phyloP scores from a whole-genome alignment of 2,888 invertebrate genomes.

The Arrhopalites spinosus region DNA sequence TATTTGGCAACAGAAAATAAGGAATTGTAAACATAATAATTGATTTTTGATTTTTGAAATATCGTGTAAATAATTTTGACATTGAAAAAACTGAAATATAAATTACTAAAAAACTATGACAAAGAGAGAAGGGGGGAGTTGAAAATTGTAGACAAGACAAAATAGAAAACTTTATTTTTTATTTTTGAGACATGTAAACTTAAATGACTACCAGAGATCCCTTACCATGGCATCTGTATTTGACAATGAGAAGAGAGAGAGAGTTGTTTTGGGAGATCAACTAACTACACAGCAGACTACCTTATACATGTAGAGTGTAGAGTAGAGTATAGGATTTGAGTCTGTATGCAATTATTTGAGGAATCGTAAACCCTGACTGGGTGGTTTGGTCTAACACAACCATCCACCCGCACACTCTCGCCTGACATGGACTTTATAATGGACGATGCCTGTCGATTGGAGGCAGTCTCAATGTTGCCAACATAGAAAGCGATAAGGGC shows the following conservation, averaged over 20 bases:
- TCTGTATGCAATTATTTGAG: conserved; percentile 7
- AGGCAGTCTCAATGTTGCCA: conserved; percentile 16
- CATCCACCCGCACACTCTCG: no score
- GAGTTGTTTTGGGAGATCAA: background rate
- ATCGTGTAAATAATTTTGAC: no score
- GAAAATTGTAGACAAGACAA: background rate
- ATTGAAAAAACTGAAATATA: no score
- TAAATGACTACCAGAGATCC: background rate
- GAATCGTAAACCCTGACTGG: conserved; percentile 4
- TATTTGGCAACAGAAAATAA: no score
- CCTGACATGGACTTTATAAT: no score
- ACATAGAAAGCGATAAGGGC: conserved; percentile 25
- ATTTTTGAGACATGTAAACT: background rate
- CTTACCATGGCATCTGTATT: conserved; percentile 18
- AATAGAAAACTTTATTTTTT: no score
- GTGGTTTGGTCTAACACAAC: background rate
- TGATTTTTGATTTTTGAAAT: no score
- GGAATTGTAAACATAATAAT: no score
- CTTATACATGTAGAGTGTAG: background rate
- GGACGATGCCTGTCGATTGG: background rate
- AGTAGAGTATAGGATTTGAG: no score
- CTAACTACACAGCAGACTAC: background rate
- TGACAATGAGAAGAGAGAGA: conserved; percentile 19
- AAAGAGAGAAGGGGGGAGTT: background rate
- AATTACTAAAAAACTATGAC: background rate